A percentile compares a stretch with the other conserved stretches of the same genome.
phyloP scores from a whole-genome alignment of 2,113 vertebrate genomes.

The Hystrix brachyura region DNA sequence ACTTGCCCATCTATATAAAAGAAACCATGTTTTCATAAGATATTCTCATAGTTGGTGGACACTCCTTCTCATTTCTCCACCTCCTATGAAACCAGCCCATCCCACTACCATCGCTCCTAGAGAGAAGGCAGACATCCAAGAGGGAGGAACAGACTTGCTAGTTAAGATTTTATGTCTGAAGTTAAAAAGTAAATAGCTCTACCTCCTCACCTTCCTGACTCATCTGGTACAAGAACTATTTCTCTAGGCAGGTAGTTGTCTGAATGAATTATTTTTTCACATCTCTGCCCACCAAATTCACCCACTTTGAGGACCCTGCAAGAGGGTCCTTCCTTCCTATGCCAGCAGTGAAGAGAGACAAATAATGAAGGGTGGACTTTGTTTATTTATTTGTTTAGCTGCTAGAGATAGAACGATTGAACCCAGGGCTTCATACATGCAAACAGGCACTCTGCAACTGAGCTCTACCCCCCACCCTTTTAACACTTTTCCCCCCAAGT shows the following conservation, averaged over 20 bases:
- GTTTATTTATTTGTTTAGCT: background rate
- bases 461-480: background rate
- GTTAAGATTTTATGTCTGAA: background rate
- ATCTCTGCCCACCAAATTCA: background rate
- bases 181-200: background rate
- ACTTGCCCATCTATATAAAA: constrained; percentile 66
- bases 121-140: background rate
- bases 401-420: background rate
- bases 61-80: background rate
- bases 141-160: background rate
- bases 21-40: constrained; percentile 58
- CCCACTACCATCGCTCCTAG: background rate
- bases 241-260: background rate
- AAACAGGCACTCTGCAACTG: background rate
- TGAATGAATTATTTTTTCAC: background rate
- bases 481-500: background rate
- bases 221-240: background rate
- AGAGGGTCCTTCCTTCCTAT: background rate
- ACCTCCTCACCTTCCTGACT: background rate
- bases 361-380: too few species aligned
- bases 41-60: constrained; percentile 24
- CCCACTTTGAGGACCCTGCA: background rate
- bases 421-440: background rate
- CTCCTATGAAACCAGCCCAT: background rate
- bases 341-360: background rate